These are phyloP conservation scores for Clarias gariepinus DNA, from an alignment of 2,113 vertebrate genomes.

Conservation along the genomic window DNA sequence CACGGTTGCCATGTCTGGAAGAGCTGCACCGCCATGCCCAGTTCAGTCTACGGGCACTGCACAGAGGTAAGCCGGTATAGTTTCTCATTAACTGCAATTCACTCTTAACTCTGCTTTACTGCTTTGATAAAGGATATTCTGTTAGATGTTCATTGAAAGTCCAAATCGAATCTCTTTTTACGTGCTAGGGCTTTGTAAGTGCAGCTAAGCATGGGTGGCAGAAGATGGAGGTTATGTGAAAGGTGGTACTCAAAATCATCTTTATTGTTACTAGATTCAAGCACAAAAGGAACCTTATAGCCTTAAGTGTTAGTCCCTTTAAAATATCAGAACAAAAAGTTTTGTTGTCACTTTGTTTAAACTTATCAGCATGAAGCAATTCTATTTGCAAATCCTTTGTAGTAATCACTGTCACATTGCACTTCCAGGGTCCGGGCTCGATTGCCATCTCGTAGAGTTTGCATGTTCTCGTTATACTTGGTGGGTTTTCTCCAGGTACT, in stretches of 20 bases:
- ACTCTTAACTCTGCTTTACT: background rate
- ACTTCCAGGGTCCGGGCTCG: too few species aligned
- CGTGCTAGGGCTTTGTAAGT: background rate
- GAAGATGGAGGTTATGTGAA: background rate
- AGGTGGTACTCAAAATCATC: background rate
- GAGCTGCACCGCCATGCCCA: constrained; percentile 90
- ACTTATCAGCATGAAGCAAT: background rate
- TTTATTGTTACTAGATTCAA: background rate
- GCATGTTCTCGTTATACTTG: too few species aligned
- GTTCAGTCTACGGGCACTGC: constrained; percentile 85
- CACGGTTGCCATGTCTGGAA: constrained; percentile 86
- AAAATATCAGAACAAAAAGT: background rate
- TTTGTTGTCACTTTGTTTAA: background rate
- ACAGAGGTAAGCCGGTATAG: constrained; percentile 74
- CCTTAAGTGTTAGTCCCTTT: background rate
- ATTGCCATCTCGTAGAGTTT: too few species aligned
- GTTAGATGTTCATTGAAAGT: background rate
- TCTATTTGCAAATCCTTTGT: too few species aligned
- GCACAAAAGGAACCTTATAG: background rate
- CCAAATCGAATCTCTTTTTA: background rate
- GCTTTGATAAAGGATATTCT: background rate
- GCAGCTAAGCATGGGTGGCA: background rate
- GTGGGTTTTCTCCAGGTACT: too few species aligned
- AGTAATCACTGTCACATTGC: too few species aligned
- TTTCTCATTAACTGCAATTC: background rate